phyloP scores from a whole-genome alignment of 2,797 vertebrate species.

The Bucorvus abyssinicus region DNA sequence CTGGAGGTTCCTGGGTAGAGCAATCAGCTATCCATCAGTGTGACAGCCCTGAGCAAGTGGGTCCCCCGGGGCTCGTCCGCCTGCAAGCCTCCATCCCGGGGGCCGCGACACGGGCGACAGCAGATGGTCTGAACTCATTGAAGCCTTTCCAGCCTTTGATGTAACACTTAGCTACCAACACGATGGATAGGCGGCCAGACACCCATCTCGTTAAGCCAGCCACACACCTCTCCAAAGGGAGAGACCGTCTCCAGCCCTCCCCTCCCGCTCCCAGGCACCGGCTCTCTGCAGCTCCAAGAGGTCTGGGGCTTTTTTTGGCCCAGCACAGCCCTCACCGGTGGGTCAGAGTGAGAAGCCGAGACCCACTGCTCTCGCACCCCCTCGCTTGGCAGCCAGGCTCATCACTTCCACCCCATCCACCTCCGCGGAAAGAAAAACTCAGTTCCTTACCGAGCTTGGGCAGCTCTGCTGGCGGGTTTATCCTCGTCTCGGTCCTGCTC shows the following conservation, averaged over 20 bases:
- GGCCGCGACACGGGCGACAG: background rate
- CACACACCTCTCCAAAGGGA: background rate
- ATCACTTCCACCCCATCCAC: fast-evolving
- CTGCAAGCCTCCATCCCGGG: background rate
- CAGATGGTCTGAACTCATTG: conserved; percentile 52
- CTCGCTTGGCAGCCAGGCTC: background rate
- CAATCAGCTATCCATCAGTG: conserved; percentile 3
- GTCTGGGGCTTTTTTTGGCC: background rate
- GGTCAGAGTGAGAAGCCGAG: fast-evolving
- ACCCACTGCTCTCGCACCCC: fast-evolving
- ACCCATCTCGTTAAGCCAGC: conserved; percentile 37
- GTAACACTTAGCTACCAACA: conserved; percentile 14
- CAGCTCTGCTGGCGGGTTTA: conserved; percentile 48
- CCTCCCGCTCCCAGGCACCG: background rate
- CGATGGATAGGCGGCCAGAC: background rate
- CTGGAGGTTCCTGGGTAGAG: conserved; percentile 22
- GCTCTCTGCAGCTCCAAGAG: background rate
- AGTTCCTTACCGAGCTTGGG: conserved; percentile 71
- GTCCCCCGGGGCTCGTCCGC: background rate
- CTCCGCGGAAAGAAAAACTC: background rate
- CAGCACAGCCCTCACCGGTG: background rate
- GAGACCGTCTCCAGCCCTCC: background rate
- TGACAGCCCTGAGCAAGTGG: conserved; percentile 11
- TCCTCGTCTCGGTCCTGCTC: conserved; percentile 59
- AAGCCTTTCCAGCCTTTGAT: conserved; percentile 47